Evolutionary conservation across 1,140 invertebrate genomes (phyloP).

Genomic region (Lepidurus apus): DNA sequence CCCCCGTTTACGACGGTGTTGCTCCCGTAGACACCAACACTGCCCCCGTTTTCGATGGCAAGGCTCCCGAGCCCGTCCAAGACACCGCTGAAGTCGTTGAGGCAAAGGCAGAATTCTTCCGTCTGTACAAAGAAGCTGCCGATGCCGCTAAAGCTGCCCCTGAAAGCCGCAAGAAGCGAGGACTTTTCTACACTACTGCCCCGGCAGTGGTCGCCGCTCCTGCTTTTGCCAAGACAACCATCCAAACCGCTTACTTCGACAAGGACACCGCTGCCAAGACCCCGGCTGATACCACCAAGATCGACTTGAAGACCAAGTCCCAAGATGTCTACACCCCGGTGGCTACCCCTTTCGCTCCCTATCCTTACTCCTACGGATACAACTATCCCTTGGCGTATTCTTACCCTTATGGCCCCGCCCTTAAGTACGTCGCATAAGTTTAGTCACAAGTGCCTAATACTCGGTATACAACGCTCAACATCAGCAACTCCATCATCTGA

Average conservation of each 20-base stretch:
- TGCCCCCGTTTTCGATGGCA: slow-evolving; percentile 49
- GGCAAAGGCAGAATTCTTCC: slow-evolving; percentile 40
- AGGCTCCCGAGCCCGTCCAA: slow-evolving; percentile 29
- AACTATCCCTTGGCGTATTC: slow-evolving; percentile 25
- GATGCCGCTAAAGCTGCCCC: background rate
- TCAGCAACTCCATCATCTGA: background rate
- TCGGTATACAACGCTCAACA: background rate
- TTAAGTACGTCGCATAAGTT: background rate
- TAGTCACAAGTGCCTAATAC: background rate
- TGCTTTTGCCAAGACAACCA: slow-evolving; percentile 28
- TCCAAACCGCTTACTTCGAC: slow-evolving; percentile 25
- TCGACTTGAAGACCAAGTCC: slow-evolving; percentile 30
- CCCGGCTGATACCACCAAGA: slow-evolving; percentile 29
- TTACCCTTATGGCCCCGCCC: background rate
- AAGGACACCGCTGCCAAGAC: slow-evolving; percentile 29
- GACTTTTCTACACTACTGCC: slow-evolving; percentile 4
- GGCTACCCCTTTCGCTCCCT: slow-evolving; percentile 34
- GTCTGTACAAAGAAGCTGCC: slow-evolving; percentile 16
- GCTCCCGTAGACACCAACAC: background rate
- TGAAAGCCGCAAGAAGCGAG: slow-evolving; percentile 25
- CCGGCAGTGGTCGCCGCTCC: background rate
- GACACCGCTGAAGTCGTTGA: slow-evolving; percentile 33
- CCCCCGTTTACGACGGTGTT: background rate
- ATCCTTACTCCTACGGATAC: background rate
- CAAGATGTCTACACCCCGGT: slow-evolving; percentile 29